Conservation (phyloP, 2,888 invertebrate species). For the Drosophila falleni region DNA sequence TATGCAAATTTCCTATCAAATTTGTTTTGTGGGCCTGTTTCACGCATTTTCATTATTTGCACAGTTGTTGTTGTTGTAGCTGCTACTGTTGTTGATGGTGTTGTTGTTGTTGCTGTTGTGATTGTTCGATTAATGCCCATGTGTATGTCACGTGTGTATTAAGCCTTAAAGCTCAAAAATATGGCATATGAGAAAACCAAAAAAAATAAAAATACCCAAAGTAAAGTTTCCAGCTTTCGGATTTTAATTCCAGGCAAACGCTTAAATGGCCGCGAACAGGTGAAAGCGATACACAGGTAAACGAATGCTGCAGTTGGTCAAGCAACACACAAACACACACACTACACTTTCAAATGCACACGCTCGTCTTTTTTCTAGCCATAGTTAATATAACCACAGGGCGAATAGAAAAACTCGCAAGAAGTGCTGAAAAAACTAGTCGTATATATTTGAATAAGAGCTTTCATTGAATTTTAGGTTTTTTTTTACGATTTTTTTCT, state of each 20-base stretch:
- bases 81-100: conserved; percentile 8
- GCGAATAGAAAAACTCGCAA: background rate
- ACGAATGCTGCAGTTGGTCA: conserved; percentile 8
- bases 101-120: conserved; percentile 24
- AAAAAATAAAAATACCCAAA: background rate
- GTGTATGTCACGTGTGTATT: conserved; percentile 33
- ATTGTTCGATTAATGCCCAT: conserved; percentile 57
- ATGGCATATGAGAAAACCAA: conserved; percentile 12
- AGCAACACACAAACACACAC: background rate
- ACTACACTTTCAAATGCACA: background rate
- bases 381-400: conserved; percentile 3
- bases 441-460: background rate
- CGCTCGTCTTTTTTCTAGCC: background rate
- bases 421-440: background rate
- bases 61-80: conserved; percentile 16
- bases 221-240: conserved; percentile 19
- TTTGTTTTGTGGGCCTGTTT: conserved; percentile 40
- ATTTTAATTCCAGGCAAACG: conserved; percentile 11
- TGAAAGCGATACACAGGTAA: conserved; percentile 11
- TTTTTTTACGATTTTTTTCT: too few species aligned
- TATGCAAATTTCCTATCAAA: conserved; percentile 69
- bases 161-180: conserved; percentile 53
- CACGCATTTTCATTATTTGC: conserved; percentile 49
- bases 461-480: background rate
- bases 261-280: conserved; percentile 16